Percentiles rank a stretch among this genome's conserved stretches.
These are phyloP conservation scores for Ceyx melanurus DNA, from an alignment of 2,113 vertebrate genomes.

Conservation along the genomic window DNA sequence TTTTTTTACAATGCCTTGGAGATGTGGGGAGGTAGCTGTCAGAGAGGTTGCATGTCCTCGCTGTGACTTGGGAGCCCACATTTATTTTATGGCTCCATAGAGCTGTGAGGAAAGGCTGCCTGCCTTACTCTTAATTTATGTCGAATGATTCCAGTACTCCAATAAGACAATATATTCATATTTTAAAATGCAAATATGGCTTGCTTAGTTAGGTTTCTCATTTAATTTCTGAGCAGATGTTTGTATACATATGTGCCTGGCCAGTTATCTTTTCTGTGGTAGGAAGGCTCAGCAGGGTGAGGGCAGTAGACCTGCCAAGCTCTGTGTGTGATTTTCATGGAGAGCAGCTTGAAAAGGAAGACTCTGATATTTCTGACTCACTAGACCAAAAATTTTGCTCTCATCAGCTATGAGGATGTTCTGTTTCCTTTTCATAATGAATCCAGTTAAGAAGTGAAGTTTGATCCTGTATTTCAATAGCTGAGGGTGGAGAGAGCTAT, in stretches of 20 bases:
- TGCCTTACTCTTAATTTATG: background rate
- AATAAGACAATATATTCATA: background rate
- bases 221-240: conserved; percentile 12
- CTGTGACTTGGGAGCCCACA: background rate
- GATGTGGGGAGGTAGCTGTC: background rate
- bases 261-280: background rate
- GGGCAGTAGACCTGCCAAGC: background rate
- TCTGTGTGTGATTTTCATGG: background rate
- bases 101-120: background rate
- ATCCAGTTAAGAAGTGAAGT: background rate
- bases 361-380: background rate
- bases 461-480: background rate
- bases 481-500: background rate
- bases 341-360: background rate
- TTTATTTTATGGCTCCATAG: background rate
- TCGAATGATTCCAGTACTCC: background rate
- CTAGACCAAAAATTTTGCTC: background rate
- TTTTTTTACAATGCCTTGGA: background rate
- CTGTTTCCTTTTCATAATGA: background rate
- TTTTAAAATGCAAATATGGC: background rate
- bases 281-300: conserved; percentile 5
- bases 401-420: background rate
- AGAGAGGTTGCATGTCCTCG: background rate
- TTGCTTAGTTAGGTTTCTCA: background rate
- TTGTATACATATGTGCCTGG: background rate